Evolutionary conservation across 2,113 vertebrate species (phyloP).

Genomic region (Cranoglanis bouderius): DNA sequence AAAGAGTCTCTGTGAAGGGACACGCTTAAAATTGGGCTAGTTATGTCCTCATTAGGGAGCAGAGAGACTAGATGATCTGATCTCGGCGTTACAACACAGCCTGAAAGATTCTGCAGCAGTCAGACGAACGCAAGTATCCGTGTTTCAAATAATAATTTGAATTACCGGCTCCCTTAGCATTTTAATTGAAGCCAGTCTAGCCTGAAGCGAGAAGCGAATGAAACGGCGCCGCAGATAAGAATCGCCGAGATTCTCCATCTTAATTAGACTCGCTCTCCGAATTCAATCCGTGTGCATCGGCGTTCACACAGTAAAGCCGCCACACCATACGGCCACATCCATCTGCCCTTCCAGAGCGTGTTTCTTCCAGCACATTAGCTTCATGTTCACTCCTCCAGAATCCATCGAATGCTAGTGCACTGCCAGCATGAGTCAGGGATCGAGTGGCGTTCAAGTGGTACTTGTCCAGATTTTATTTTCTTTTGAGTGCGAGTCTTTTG

Average conservation of each 20-base stretch:
- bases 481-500: no score
- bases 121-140: background rate
- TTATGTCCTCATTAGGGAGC: conserved; percentile 3
- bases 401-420: background rate
- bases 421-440: background rate
- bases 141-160: conserved; percentile 68
- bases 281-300: conserved; percentile 61
- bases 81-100: background rate
- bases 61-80: background rate
- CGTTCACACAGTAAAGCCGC: conserved; percentile 53
- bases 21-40: conserved; percentile 47
- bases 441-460: background rate
- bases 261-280: conserved; percentile 70
- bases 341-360: conserved; percentile 39
- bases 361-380: conserved; percentile 33
- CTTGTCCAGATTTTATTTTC: background rate
- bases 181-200: conserved; percentile 70
- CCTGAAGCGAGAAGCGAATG: conserved; percentile 65
- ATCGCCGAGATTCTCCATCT: conserved; percentile 65
- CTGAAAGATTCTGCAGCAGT: background rate
- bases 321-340: conserved; percentile 67
- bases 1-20: background rate
- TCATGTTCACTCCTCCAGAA: background rate
- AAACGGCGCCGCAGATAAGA: conserved; percentile 64
- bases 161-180: conserved; percentile 64